These are phyloP conservation scores for Cinara cedri DNA, from an alignment of 2,888 invertebrate genomes.

Conservation along the genomic window DNA sequence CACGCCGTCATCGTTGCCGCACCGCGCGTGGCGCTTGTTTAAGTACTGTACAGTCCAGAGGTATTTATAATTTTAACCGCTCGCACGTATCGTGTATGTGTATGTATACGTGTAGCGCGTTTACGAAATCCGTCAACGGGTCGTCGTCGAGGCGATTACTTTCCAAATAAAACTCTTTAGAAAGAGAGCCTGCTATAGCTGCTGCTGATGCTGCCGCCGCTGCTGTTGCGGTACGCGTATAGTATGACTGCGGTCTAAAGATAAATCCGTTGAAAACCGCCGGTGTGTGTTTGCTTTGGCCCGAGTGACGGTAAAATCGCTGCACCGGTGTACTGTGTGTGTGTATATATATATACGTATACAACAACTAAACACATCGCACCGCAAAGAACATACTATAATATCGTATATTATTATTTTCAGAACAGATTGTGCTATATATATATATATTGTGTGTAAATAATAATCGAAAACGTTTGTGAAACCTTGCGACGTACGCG, in stretches of 20 bases:
- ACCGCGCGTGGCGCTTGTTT: neutral
- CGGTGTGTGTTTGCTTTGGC: conserved; percentile 39
- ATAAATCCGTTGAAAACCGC: conserved; percentile 30
- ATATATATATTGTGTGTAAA: no score
- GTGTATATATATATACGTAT: neutral
- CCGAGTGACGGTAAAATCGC: neutral
- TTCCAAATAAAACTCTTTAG: conserved; percentile 16
- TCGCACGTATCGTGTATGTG: neutral
- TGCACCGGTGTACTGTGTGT: neutral
- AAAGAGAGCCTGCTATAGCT: no score
- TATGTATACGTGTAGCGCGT: no score
- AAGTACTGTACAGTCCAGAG: no score
- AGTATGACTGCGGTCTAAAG: conserved; percentile 18
- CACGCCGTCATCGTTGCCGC: no score
- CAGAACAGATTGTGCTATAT: no score
- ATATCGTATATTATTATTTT: no score
- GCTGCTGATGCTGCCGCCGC: no score
- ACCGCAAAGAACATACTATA: no score
- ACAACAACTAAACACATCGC: neutral
- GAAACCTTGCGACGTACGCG: no score
- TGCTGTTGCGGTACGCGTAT: neutral
- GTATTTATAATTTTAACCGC: conserved; percentile 12
- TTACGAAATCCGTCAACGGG: conserved; percentile 35
- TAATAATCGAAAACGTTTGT: no score
- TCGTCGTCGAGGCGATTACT: neutral